A percentile compares a stretch with the other conserved stretches of the same genome.
Evolutionary conservation across 2,797 vertebrate genomes (phyloP).

Genomic region (Eulemur coronatus): DNA sequence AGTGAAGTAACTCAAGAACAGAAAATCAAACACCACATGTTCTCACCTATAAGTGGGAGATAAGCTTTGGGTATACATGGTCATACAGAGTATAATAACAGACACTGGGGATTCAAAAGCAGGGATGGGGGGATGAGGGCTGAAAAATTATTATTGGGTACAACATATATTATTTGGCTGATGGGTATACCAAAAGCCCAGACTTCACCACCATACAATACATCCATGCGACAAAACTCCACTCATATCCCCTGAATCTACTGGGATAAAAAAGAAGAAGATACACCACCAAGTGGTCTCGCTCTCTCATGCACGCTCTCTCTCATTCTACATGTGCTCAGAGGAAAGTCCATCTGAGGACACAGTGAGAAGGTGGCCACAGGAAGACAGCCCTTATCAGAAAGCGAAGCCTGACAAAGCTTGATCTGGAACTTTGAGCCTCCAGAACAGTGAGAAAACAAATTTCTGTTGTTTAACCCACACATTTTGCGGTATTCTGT

Average conservation of each 20-base stretch:
- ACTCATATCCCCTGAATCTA: background rate
- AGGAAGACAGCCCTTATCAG: background rate
- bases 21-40: background rate
- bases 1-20: no score
- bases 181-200: background rate
- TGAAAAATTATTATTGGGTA: background rate
- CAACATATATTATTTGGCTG: background rate
- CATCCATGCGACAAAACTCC: background rate
- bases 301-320: background rate
- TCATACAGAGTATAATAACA: background rate
- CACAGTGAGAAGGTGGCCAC: background rate
- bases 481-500: background rate
- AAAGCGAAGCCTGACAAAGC: background rate
- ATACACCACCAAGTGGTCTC: background rate
- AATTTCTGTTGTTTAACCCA: background rate
- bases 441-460: background rate
- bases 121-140: no score
- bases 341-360: background rate
- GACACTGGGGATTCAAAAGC: background rate
- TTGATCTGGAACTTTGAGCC: background rate
- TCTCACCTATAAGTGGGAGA: background rate
- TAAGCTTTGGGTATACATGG: background rate
- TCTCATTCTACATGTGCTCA: background rate
- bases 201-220: background rate
- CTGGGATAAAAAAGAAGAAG: background rate